Evolutionary conservation across 2,113 vertebrate species (phyloP).

Genomic region (Crotalus horridus): DNA sequence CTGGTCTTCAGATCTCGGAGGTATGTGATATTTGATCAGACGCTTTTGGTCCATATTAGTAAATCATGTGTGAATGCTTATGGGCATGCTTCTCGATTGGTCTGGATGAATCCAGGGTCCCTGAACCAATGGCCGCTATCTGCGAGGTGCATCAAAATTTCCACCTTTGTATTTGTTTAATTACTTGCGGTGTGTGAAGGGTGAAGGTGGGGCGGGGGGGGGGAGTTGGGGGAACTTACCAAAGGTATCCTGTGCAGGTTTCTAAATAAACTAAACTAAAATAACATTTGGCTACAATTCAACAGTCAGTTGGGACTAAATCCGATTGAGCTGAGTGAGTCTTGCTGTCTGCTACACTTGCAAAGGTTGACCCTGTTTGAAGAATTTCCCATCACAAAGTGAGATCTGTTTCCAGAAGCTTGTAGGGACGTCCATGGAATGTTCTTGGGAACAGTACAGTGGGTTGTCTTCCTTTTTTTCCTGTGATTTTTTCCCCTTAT

Average conservation of each 20-base stretch:
- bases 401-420: not conserved
- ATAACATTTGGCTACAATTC: not conserved
- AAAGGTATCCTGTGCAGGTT: not conserved
- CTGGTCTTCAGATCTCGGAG: not conserved
- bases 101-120: not conserved
- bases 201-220: not conserved
- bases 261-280: not conserved
- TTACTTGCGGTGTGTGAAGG: not conserved
- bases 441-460: not conserved
- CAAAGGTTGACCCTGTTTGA: not conserved
- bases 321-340: not conserved
- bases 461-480: not conserved
- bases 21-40: not conserved
- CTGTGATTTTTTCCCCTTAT: not conserved
- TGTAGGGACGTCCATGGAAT: not conserved
- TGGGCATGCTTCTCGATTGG: not conserved
- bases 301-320: not conserved
- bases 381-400: not conserved
- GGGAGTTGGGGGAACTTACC: not conserved
- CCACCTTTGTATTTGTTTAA: not conserved
- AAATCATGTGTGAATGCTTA: not conserved
- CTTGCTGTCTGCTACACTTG: not conserved
- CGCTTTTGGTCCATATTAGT: not conserved
- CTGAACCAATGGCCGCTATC: not conserved
- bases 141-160: not conserved